Evolutionary conservation across 2,113 vertebrate genomes (phyloP).

Genomic region (Acrocephalus arundinaceus): DNA sequence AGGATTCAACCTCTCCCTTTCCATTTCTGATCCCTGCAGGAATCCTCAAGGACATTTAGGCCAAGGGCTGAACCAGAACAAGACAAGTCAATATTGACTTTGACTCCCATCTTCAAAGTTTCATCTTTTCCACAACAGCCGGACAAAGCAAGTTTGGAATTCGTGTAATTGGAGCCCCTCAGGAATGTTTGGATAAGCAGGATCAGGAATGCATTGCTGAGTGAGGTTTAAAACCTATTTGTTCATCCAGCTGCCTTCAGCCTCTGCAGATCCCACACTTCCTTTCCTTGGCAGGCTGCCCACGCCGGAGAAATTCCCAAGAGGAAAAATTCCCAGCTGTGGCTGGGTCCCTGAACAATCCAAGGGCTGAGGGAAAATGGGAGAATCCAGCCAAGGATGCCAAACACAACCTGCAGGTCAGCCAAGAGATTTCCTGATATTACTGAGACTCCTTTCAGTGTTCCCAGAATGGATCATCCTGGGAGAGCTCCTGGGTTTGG

Average conservation of each 20-base stretch:
- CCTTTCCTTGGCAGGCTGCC: background rate
- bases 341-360: background rate
- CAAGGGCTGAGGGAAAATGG: background rate
- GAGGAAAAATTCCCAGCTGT: background rate
- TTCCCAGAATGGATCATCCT: background rate
- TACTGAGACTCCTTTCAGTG: rapidly evolving
- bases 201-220: rapidly evolving
- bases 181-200: background rate
- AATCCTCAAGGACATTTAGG: background rate
- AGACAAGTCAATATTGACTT: background rate
- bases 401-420: background rate
- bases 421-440: background rate
- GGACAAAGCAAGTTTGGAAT: background rate
- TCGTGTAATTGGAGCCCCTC: background rate
- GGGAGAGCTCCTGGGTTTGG: background rate
- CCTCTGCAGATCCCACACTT: background rate
- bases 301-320: background rate
- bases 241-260: background rate
- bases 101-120: background rate
- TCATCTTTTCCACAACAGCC: background rate
- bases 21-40: background rate
- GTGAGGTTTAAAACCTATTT: background rate
- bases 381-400: background rate
- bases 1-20: background rate
- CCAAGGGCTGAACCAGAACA: background rate